Evolutionary conservation across 1,140 invertebrate species (phyloP).

Genomic region (Papilio machaon): DNA sequence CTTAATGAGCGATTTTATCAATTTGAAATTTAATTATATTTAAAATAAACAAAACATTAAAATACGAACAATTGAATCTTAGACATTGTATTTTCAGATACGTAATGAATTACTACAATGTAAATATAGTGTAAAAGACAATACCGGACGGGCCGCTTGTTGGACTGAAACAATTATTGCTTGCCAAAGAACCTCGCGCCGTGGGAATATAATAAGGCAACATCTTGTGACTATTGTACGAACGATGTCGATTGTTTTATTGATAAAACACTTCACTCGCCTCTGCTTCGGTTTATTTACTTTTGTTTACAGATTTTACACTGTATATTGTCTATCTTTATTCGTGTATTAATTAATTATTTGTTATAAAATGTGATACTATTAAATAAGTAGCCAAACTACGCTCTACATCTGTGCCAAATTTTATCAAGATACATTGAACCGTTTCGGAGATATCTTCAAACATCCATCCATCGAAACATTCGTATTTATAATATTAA

Average conservation of each 20-base stretch:
- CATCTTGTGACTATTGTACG: conserved; percentile 50
- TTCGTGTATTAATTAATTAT: background rate
- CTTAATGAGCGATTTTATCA: too few species aligned
- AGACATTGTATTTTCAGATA: background rate
- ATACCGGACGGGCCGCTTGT: conserved; percentile 33
- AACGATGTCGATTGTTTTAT: conserved; percentile 53
- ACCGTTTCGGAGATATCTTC: too few species aligned
- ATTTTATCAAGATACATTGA: too few species aligned
- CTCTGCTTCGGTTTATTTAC: conserved; percentile 28
- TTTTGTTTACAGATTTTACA: conserved; percentile 15
- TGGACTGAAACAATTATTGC: conserved; percentile 59
- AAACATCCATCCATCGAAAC: too few species aligned
- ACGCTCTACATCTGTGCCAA: too few species aligned
- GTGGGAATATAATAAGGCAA: conserved; percentile 63
- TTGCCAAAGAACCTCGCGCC: conserved; percentile 53
- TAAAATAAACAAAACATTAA: background rate
- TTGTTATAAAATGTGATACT: background rate
- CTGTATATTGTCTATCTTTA: background rate
- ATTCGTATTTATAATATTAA: too few species aligned
- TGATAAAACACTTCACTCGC: conserved; percentile 45
- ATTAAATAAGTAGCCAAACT: too few species aligned
- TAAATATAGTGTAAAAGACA: conserved; percentile 38
- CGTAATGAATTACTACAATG: background rate
- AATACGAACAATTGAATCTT: background rate
- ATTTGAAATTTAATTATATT: too few species aligned